These are phyloP conservation scores for Atherinomorus stipes DNA, from an alignment of 2,113 vertebrate species.

Conservation along the genomic window DNA sequence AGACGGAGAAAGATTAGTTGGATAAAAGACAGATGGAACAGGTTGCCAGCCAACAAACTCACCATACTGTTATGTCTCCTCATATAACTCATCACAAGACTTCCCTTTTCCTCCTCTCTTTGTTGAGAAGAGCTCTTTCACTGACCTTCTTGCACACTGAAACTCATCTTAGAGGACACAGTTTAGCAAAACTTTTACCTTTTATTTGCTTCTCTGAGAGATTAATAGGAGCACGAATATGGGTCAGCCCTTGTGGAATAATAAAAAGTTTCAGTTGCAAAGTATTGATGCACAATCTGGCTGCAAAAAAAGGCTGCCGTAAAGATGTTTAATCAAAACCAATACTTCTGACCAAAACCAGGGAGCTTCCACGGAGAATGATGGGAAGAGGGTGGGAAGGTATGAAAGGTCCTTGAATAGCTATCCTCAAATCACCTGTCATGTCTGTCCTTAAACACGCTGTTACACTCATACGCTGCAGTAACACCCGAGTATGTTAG, in stretches of 20 bases:
- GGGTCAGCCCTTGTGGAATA: constrained; percentile 34
- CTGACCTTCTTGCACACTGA: constrained; percentile 43
- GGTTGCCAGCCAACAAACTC: constrained; percentile 54
- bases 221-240: constrained; percentile 38
- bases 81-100: constrained; percentile 50
- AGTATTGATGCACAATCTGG: constrained; percentile 55
- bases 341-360: constrained; percentile 44
- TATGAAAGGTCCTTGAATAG: neutral
- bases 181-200: constrained; percentile 40
- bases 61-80: constrained; percentile 59
- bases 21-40: constrained; percentile 60
- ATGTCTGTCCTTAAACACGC: constrained; percentile 7
- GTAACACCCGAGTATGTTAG: neutral
- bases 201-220: constrained; percentile 19
- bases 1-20: constrained; percentile 34
- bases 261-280: constrained; percentile 43
- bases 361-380: neutral
- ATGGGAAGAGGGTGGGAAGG: neutral
- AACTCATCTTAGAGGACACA: constrained; percentile 49
- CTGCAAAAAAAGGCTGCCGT: constrained; percentile 17
- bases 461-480: neutral
- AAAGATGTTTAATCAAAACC: constrained; percentile 65
- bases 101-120: constrained; percentile 22
- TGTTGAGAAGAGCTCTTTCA: constrained; percentile 3
- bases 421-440: neutral